A percentile compares a stretch with the other conserved stretches of the same genome.
Conservation (phyloP, 2,797 vertebrate genomes). For the Xyrichtys novacula region DNA sequence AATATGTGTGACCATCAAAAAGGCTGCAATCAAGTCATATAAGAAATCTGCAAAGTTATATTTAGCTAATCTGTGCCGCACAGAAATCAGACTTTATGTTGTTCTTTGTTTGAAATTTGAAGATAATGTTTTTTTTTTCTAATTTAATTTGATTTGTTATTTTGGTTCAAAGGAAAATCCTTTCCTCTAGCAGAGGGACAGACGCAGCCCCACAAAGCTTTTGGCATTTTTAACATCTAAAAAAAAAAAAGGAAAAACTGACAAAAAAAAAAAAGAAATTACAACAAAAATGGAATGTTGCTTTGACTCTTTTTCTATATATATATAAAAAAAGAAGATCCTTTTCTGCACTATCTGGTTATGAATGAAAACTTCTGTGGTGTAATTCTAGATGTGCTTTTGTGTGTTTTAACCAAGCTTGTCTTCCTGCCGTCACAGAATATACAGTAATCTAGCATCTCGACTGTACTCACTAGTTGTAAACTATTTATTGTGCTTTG, state of each 20-base stretch:
- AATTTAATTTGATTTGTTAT: slow-evolving; percentile 57
- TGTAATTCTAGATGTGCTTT: slow-evolving; percentile 93
- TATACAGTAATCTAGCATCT: slow-evolving; percentile 89
- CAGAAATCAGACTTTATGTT: slow-evolving; percentile 81
- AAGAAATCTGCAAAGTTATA: slow-evolving; percentile 87
- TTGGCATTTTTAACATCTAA: slow-evolving; percentile 86
- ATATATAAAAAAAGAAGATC: slow-evolving; percentile 77
- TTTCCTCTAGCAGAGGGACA: slow-evolving; percentile 68
- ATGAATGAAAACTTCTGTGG: slow-evolving; percentile 91
- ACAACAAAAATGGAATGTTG: slow-evolving; percentile 87
- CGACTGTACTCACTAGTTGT: slow-evolving; percentile 88
- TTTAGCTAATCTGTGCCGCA: slow-evolving; percentile 85
- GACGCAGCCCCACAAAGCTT: slow-evolving; percentile 81
- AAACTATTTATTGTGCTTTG: slow-evolving; percentile 90
- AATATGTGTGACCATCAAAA: slow-evolving; percentile 74
- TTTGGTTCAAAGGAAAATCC: slow-evolving; percentile 50
- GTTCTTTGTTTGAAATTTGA: slow-evolving; percentile 83
- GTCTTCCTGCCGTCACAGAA: slow-evolving; percentile 94
- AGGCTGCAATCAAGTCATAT: slow-evolving; percentile 82
- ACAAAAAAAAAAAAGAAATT: slow-evolving; percentile 72
- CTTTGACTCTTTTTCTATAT: slow-evolving; percentile 87
- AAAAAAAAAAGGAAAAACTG: slow-evolving; percentile 71
- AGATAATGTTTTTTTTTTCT: slow-evolving; percentile 86
- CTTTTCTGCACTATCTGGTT: slow-evolving; percentile 93
- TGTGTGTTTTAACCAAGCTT: slow-evolving; percentile 94